Base-by-base conservation (phyloP, 2,797 vertebrate genomes). In the Gymnothorax reevesii region DNA sequence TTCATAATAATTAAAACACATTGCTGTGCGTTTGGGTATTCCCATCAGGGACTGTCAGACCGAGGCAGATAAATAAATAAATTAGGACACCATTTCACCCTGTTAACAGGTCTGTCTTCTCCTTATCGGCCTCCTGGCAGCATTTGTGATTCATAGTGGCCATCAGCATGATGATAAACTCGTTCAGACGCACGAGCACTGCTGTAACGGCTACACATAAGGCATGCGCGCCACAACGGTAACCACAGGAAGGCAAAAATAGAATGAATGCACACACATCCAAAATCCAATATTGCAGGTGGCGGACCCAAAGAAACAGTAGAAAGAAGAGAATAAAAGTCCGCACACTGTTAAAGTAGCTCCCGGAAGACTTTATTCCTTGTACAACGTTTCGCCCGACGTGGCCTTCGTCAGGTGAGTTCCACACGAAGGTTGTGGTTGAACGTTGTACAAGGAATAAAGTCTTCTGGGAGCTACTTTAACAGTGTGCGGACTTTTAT, bases 151-250 rank as follows among this genome's bases (percentile, higher is more conserved):
- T 98, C 98, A 98, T 98, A 97, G 98, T 96, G 96, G 96, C 97
- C 97, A 98, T 99, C 98, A 98, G 97, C 97, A 97, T 97, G 97
- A 98, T 99, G 99, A 99, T 99, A 97, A 97, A 97, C 97, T 98
- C 97, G 97, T 98, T 98, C 97, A 96, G 96, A 97, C 97, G 96
- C 97, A 97, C 97, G 98, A 98, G 98, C 97, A 96, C 93, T 94
- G 95, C 95, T 95, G 96, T 97, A 95, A 96, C 96, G 96, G 96
- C 98, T 98, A 98, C 98, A 97, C 96, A 95, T 93, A 95, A 96
- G 97, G 97, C 96, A 94, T 96, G 96, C 95, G 95, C 94, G 93
- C 95, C 89, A 96, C 95, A 93, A 96, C 92, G 95, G 96, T 91
- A 94, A 96, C 96, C 95, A 95, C 95, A 95, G 94, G 93, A 66